Base-by-base conservation (phyloP, 2,888 invertebrate genomes). In the Bombylius discolor region DNA sequence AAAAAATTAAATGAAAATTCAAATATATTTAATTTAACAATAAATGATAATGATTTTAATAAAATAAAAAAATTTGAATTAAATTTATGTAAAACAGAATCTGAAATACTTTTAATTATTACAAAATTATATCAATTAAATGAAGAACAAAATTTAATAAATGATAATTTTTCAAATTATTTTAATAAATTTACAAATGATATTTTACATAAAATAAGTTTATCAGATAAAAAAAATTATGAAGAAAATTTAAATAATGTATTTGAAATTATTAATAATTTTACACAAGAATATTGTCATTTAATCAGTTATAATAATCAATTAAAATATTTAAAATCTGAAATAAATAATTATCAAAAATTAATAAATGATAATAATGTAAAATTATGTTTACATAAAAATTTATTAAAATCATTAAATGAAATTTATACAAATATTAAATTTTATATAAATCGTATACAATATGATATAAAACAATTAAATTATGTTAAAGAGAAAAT, bases 401-500 rank as follows among this genome's bases (percentile, higher is more conserved):
- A 69, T 5, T 59, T 70, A 5, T 60, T 73, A 1, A 65, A 66
- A 23, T 67, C 71, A 4, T 64, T 71, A 4, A 69, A 70, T 51
- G 65, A 70, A 56, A 65, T 70, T 23, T 72, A 72, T 48, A 56
- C 56, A 7, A 69, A 71, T 36, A 69, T 70, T 4, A 67, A 66
- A 39, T 53, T 62, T 5, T 65, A 68, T 1, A 62, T 72, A 5
- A 68, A 71, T 61, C 69, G 69, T 53, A 65, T 71, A 45, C 69
- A 70, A 49, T 65, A 69, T 46, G 72, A 72, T 49, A 66, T 70
- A 62, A 55, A 65, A 56, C 71, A 71, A 57, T 54, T 72, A 14
- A 64, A 66, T 33, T 68, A 71, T 62, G 69, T 71, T 42, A 73
- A 70, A 55, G 70, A 71, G 14, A 73, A 72, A 61, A 73, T 72